Evolutionary conservation across 2,113 vertebrate species (phyloP), one percentile per base, ranked within the genome.

Genomic region (Bubo blakistoni): DNA sequence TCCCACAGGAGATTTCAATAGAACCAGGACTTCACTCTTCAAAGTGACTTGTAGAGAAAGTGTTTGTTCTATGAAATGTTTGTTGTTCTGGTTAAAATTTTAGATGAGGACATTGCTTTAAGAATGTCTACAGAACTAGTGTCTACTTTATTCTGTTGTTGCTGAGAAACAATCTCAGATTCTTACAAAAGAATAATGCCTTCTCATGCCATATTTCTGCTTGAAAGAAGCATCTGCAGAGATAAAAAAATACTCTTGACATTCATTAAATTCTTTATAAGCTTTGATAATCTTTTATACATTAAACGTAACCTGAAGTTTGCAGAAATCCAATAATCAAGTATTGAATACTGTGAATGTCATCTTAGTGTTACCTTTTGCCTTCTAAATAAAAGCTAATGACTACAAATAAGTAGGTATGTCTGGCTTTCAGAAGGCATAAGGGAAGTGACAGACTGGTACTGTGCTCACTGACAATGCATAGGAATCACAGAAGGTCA

Each of bases 401-500:
- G 30, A 73, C 44, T 86, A 69, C 54, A 92, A 84, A 73, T 55
- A 85, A 81, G 58, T 83, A 86, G 40, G 29, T 42, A 87, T 67
- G 63, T 51, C 29, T 90, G 63, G 42, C 73, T 96, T 92, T 84
- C 38, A 58, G 78, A 76, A 94, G 69, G 29, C 72, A 66, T 58
- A 70, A 65, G 49, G 29, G 36, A 83, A 84, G 77, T 47, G 82
- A 86, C 61, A 79, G 71, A 34, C 55, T 86, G 69, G 58, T 89
- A 70, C 78, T 78, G 51, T 1, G 9, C 42, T 86, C 2, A 0
- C 38, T 95, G 91, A 93, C 69, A 96, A 83, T 54, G 36, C 69
- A 84, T 6, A 83, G 65, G 46, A 90, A 90, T 54, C 69, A 90
- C 51, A 83, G 93, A 97, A 97, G 76, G 86, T 91, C 92, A 96